Percentiles rank a stretch among this genome's conserved stretches.
phyloP scores from a whole-genome alignment of 2,888 invertebrate genomes.

The Drosophila diplacantha region DNA sequence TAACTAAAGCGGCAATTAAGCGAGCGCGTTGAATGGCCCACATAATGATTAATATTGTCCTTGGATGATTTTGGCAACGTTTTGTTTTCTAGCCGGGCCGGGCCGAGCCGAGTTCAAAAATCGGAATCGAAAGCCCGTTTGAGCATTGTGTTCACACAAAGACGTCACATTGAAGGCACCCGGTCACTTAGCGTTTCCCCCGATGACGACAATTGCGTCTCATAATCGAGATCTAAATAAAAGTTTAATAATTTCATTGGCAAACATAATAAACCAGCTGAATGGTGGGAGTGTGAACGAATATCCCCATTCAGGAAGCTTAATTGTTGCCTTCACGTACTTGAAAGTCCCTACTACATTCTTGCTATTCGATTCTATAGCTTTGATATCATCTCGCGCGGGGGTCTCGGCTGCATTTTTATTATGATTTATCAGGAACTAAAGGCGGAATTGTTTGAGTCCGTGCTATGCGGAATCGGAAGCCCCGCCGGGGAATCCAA shows the following conservation, averaged over 20 bases:
- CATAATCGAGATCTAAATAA: slow-evolving; percentile 12
- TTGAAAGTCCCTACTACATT: slow-evolving; percentile 8
- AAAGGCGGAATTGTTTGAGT: slow-evolving; percentile 46
- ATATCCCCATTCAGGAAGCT: slow-evolving; percentile 1
- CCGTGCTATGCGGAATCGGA: slow-evolving; percentile 51
- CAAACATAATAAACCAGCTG: slow-evolving; percentile 23
- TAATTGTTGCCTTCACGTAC: slow-evolving; percentile 19
- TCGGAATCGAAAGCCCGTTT: slow-evolving; percentile 15
- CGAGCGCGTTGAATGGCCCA: slow-evolving; percentile 17
- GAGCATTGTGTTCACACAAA: slow-evolving; percentile 20
- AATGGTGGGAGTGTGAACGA: slow-evolving; percentile 28
- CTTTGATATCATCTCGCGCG: slow-evolving; percentile 7
- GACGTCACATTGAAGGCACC: slow-evolving; percentile 22
- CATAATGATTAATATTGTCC: slow-evolving; percentile 26
- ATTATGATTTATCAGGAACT: slow-evolving; percentile 42
- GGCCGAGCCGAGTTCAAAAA: slow-evolving; percentile 11
- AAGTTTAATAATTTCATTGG: slow-evolving; percentile 9
- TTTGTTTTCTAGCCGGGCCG: slow-evolving; percentile 7
- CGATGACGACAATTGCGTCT: slow-evolving; percentile 26
- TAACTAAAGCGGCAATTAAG: slow-evolving; percentile 26
- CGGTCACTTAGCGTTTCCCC: slow-evolving; percentile 22
- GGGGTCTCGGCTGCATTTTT: slow-evolving; percentile 12
- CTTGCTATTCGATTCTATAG: slow-evolving; percentile 1
- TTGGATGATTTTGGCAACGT: slow-evolving; percentile 27
- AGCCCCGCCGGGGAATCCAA: slow-evolving; percentile 19